Conservation (phyloP, 2,797 vertebrate genomes). For the Trematomus bernacchii region DNA sequence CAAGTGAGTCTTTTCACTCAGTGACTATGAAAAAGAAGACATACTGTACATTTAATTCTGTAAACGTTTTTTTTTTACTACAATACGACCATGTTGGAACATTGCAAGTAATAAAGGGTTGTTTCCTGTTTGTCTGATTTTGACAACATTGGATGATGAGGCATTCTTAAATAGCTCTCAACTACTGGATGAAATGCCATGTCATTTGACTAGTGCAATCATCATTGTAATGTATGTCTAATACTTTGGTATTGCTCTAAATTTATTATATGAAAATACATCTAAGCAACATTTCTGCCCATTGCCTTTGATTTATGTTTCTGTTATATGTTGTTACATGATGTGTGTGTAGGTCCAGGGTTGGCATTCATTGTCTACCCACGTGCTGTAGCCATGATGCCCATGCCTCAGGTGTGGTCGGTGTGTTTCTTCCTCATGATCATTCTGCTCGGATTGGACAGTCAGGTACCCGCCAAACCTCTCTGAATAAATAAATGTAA, state of each 20-base stretch:
- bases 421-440: conserved; percentile 93
- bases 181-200: too few relatives aligned
- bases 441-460: conserved; percentile 91
- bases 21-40: too few relatives aligned
- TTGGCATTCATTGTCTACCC: conserved; percentile 93
- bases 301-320: background rate
- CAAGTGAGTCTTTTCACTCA: too few relatives aligned
- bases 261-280: background rate
- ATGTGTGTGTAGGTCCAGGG: conserved; percentile 79
- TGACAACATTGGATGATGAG: too few relatives aligned
- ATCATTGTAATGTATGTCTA: background rate
- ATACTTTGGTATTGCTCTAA: background rate
- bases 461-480: conserved; percentile 83
- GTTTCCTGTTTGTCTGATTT: too few relatives aligned
- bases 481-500: background rate
- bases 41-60: too few relatives aligned
- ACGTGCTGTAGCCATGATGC: conserved; percentile 92
- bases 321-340: background rate
- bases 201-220: background rate
- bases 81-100: too few relatives aligned
- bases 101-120: too few relatives aligned
- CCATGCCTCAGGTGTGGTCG: conserved; percentile 91
- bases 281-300: background rate
- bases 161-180: too few relatives aligned
- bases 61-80: too few relatives aligned